These are phyloP conservation scores for Plutella xylostella DNA, from an alignment of 2,888 invertebrate species.

Conservation along the genomic window DNA sequence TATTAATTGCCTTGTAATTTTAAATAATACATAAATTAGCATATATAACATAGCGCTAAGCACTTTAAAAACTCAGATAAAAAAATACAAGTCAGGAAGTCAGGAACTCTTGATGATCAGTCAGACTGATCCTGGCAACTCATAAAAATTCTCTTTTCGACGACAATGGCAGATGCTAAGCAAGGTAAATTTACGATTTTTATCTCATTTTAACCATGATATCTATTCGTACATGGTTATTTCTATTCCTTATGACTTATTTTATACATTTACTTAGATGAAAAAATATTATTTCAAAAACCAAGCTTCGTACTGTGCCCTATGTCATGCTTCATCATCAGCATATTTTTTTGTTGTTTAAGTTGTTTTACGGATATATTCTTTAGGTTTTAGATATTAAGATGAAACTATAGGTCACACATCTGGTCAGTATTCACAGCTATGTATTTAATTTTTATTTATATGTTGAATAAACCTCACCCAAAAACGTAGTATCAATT, in stretches of 20 bases:
- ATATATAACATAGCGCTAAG: no score
- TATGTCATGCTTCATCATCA: slow-evolving; percentile 40
- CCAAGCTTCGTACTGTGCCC: background rate
- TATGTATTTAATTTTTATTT: background rate
- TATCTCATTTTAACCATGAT: background rate
- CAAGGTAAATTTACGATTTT: slow-evolving; percentile 41
- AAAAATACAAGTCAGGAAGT: no score
- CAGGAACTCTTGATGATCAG: no score
- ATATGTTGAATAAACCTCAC: no score
- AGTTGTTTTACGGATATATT: no score
- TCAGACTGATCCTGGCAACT: no score
- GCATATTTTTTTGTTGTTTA: slow-evolving; percentile 33
- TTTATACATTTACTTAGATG: background rate
- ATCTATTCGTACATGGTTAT: no score
- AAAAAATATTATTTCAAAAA: background rate
- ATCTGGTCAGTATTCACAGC: background rate
- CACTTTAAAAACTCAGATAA: no score
- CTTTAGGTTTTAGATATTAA: no score
- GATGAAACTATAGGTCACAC: slow-evolving; percentile 11
- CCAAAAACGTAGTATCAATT: background rate
- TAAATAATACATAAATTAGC: no score
- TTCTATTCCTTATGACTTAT: background rate
- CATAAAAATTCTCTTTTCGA: background rate
- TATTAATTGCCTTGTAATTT: no score
- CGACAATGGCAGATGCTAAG: slow-evolving; percentile 66